Evolutionary conservation across 1,140 invertebrate species (phyloP).

Genomic region (Zophobas morio): DNA sequence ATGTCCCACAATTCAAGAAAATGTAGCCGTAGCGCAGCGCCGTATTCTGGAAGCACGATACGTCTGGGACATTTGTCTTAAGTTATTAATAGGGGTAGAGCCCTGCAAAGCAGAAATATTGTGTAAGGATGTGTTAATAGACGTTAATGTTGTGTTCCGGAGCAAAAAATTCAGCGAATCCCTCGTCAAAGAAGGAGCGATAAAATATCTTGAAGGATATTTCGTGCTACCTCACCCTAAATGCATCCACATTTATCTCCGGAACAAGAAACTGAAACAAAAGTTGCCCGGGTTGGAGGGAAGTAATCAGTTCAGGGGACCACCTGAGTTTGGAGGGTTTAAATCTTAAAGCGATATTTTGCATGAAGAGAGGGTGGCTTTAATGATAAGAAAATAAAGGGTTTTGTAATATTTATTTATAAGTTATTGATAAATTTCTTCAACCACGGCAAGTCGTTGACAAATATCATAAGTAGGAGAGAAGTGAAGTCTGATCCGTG

Average conservation of each 20-base stretch:
- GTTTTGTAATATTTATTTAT: too few relatives aligned
- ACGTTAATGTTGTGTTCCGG: constrained; percentile 22
- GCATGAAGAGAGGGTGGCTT: not conserved
- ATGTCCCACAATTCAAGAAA: not conserved
- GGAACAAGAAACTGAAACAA: constrained; percentile 25
- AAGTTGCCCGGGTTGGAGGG: not conserved
- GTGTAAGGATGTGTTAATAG: constrained; percentile 21
- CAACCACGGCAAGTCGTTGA: too few relatives aligned
- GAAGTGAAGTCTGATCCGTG: too few relatives aligned
- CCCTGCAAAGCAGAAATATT: not conserved
- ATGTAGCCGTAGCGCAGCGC: not conserved
- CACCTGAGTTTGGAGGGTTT: not conserved
- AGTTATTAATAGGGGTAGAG: not conserved
- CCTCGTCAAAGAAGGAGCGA: not conserved
- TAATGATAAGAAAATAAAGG: too few relatives aligned
- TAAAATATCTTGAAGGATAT: constrained; percentile 23
- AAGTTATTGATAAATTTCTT: too few relatives aligned
- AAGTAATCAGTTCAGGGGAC: constrained; percentile 24
- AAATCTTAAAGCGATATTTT: constrained; percentile 8
- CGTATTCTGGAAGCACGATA: not conserved
- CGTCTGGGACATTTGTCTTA: not conserved
- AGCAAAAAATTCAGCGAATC: constrained; percentile 2
- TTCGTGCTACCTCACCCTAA: constrained; percentile 13
- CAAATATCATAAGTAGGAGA: too few relatives aligned
- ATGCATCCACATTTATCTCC: constrained; percentile 18